Evolutionary conservation across 2,113 vertebrate species (phyloP).

Genomic region (Lates calcarifer): DNA sequence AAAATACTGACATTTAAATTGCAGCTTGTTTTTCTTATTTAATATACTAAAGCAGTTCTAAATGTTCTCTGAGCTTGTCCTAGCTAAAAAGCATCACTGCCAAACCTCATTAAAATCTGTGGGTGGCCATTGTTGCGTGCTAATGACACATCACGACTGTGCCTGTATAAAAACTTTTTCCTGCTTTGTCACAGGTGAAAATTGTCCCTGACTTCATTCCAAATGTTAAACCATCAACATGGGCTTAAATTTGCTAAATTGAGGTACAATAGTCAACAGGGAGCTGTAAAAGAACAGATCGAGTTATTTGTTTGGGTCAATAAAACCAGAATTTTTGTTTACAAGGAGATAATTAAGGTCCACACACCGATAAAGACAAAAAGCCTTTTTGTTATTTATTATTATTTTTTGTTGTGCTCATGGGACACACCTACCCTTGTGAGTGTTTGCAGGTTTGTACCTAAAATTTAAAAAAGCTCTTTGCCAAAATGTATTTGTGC

Average conservation of each 20-base stretch:
- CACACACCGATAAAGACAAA: not conserved
- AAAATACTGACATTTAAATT: slow-evolving; percentile 48
- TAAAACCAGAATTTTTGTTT: slow-evolving; percentile 2
- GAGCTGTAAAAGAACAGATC: not conserved
- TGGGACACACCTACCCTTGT: not conserved
- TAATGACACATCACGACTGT: not conserved
- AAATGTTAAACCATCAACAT: not conserved
- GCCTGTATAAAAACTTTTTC: not conserved
- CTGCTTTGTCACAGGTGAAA: not conserved
- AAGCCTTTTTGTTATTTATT: not conserved
- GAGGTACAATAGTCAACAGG: not conserved
- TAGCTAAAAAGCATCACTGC: not conserved
- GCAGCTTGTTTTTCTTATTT: not conserved
- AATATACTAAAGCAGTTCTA: not conserved
- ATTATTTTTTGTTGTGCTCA: not conserved
- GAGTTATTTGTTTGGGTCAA: not conserved
- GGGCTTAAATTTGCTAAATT: not conserved
- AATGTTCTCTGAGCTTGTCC: not conserved
- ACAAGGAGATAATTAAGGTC: not conserved
- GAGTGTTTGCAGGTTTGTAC: not conserved
- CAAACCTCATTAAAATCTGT: slow-evolving; percentile 26
- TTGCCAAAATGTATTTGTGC: not conserved
- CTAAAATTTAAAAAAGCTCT: not conserved
- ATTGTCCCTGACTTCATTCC: not conserved
- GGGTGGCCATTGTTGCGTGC: not conserved